Base-by-base conservation (phyloP, 2,113 vertebrate species). In the Alosa alosa region DNA sequence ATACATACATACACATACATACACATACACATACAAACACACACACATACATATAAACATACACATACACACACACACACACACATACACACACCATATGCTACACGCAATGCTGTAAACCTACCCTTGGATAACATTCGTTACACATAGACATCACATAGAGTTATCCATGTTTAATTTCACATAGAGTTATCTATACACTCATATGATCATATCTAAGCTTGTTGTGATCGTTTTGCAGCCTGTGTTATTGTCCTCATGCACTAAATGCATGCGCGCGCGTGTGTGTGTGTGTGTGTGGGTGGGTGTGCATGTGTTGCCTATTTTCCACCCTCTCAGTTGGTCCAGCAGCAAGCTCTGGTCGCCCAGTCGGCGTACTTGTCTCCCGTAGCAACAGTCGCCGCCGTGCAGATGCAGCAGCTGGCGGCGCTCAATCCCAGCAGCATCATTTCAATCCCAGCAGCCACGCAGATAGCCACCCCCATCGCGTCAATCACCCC, bases 311-410 rank as follows among this genome's bases (percentile, higher is more conserved):
- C 22, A 0, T 64, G 2, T 64, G 8, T 31, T 31, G 31, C 31
- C 31, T 31, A 31, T 31, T 36, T 15, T 72, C 57, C 22, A 6
- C 9, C 9, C 22, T 72, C 64, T 72, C 57, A 36, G 64, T 31
- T 72, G 64, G 64, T 72, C 10, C 64, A 99, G 95, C 97, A 99
- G 95, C 97, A 98, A 95, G 97, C 97, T 75, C 94, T 98, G 93
- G 96, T 98, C 86, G 97, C 97, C n/a, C 97, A 98, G 94, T 97
- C 96, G 20, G 96, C 97, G 91, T 98, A 99, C 95, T 96, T 99
- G 92, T 98, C 97, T 93, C 97, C 97, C 84, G 97, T 98, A 93
- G 96, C 97, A 90, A 97, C 97, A 86, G 97, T 98, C 92, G 97
- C 97, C 0, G 96, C 97, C 0, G 96, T 97, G 86, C 97, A 98